phyloP scores from a whole-genome alignment of 37 sponge, comb jelly and placozoan genomes.

The Haliclona indistincta region DNA sequence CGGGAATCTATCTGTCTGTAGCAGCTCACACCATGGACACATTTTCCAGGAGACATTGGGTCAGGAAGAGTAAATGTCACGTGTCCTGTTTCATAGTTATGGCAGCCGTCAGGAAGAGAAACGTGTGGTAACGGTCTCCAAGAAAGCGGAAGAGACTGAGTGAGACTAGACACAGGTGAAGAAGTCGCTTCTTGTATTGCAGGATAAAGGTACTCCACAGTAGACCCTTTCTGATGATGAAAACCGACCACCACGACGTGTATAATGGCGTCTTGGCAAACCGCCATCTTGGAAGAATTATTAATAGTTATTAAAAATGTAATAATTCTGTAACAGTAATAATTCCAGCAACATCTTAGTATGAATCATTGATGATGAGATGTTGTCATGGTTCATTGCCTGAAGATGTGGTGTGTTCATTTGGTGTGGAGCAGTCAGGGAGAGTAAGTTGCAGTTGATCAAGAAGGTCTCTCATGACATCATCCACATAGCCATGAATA shows the following conservation, averaged over 20 bases:
- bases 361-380: too few species aligned
- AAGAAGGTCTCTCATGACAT: slow-evolving; percentile 76
- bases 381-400: too few species aligned
- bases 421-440: too few species aligned
- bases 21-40: slow-evolving; percentile 65
- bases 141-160: slow-evolving; percentile 15
- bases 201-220: slow-evolving; percentile 62
- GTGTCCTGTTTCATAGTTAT: slow-evolving; percentile 63
- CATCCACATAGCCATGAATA: slow-evolving; percentile 89
- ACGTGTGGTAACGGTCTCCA: slow-evolving; percentile 58
- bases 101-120: slow-evolving; percentile 82
- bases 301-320: background rate
- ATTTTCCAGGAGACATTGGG: background rate
- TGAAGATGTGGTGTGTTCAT: too few species aligned
- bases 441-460: slow-evolving; percentile 41
- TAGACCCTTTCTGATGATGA: slow-evolving; percentile 75
- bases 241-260: slow-evolving; percentile 75
- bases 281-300: background rate
- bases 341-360: too few species aligned
- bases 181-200: slow-evolving; percentile 1
- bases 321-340: too few species aligned
- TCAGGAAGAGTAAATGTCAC: slow-evolving; percentile 54
- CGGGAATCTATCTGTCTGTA: slow-evolving; percentile 59
- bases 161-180: slow-evolving; percentile 12
- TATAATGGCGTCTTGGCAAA: background rate